Evolutionary conservation across 2,888 invertebrate species (phyloP), one percentile per base, ranked within the genome.

Genomic region (Pyrrhosoma nymphula): DNA sequence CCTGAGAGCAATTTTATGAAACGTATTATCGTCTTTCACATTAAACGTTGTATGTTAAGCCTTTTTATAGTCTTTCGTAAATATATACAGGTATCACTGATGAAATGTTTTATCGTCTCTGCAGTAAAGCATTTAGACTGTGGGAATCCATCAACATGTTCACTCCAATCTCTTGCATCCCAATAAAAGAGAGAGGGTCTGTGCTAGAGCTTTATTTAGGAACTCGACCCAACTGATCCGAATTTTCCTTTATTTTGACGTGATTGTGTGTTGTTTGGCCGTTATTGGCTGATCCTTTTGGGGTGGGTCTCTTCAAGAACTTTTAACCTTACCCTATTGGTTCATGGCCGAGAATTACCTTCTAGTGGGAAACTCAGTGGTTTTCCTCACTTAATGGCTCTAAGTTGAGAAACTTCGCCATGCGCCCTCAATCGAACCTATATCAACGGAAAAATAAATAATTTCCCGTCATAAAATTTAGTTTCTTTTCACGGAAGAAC

Each of bases 241-340:
- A 35, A n/a, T 93, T 75, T 93, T 93, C 63, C 69, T 69, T 93
- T 93, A 82, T 93, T 93, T 93, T 93, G 63, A 93, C 69, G 69
- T 69, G 93, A 93, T 93, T 93, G 93, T 93, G 93, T 93, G 93
- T 93, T 93, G 93, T 93, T 93, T n/a, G 93, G 93, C 75, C 93
- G 93, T 93, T 93, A 93, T 93, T 69, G 93, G 93, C 69, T n/a
- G 75, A 69, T 75, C 63, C 93, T 69, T 35, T 75, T 26, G 16
- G 69, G 93, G 93, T 35, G 93, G 69, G 69, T 75, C 93, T 93
- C 93, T 93, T 75, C 47, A 93, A 56, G 56, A 93, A 93, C 93
- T 93, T 93, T 82, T 82, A 82, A 82, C 39, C 93, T 60, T 47
- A 35, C 26, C 35, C 93, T 30, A 93, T 93, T 75, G 93, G 93